Conservation (phyloP, 1,140 invertebrate genomes). For the Dreissena rostriformis region DNA sequence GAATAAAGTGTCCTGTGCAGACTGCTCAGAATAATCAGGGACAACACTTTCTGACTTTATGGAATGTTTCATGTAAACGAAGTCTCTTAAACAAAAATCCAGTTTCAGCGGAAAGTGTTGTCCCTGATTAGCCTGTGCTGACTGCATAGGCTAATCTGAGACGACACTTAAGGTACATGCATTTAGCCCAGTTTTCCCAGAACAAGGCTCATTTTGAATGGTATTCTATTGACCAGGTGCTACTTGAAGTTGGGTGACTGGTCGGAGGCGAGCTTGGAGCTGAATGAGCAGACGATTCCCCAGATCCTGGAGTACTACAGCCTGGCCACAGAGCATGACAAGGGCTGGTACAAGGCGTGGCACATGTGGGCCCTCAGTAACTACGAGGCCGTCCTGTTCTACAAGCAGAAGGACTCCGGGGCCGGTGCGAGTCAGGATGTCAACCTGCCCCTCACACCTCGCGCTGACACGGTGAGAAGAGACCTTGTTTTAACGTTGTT, state of each 20-base stretch:
- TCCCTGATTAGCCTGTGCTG: too few species aligned
- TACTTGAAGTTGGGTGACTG: constrained; percentile 80
- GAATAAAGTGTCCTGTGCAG: too few species aligned
- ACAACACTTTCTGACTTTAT: too few species aligned
- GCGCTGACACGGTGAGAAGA: constrained; percentile 37
- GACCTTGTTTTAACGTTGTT: too few species aligned
- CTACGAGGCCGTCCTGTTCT: constrained; percentile 97
- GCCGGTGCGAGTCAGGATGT: constrained; percentile 37
- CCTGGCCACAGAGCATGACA: constrained; percentile 93
- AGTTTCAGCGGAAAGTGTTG: too few species aligned
- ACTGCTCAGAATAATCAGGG: too few species aligned
- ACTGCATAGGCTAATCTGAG: too few species aligned
- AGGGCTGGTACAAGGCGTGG: constrained; percentile 93
- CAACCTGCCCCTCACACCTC: constrained; percentile 45
- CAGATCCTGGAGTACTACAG: constrained; percentile 91
- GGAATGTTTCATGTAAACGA: too few species aligned
- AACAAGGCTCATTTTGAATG: background rate
- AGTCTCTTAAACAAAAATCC: too few species aligned
- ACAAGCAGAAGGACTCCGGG: constrained; percentile 86
- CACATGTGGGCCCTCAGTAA: constrained; percentile 99
- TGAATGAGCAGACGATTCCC: constrained; percentile 75
- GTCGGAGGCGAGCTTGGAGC: constrained; percentile 74
- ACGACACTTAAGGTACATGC: too few species aligned
- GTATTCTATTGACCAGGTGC: constrained; percentile 69
- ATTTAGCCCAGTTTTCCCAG: too few species aligned